A percentile compares a stretch with the other conserved stretches of the same genome.
These are phyloP conservation scores for Ctenopoma multispine DNA, from an alignment of 2,797 vertebrate genomes.

Conservation along the genomic window DNA sequence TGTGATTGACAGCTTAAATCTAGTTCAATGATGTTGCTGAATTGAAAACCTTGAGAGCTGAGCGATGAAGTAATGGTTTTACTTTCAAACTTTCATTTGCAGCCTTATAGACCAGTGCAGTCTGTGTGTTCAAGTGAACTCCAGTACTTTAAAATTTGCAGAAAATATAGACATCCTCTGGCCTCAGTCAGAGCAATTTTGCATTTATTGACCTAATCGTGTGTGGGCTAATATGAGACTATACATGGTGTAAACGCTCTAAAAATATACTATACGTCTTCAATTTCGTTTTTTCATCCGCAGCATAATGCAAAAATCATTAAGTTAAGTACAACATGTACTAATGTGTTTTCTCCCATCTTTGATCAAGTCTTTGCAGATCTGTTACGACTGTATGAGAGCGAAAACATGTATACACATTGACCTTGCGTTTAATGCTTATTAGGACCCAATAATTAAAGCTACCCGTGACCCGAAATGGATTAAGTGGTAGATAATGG, in stretches of 20 bases:
- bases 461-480: too few relatives aligned
- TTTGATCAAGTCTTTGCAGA: too few relatives aligned
- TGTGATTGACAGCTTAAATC: constrained; percentile 26
- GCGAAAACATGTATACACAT: background rate
- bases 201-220: constrained; percentile 10
- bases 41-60: background rate
- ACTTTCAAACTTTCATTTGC: constrained; percentile 37
- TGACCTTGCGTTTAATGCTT: background rate
- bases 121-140: constrained; percentile 15
- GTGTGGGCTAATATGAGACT: background rate
- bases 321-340: too few relatives aligned
- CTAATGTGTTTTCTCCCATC: too few relatives aligned
- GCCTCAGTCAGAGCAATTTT: background rate
- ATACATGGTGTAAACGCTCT: background rate
- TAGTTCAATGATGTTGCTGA: constrained; percentile 5
- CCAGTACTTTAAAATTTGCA: constrained; percentile 9
- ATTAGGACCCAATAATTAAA: background rate
- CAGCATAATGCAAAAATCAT: too few relatives aligned
- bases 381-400: background rate
- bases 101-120: background rate
- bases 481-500: too few relatives aligned
- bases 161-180: background rate
- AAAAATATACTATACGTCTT: background rate
- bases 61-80: constrained; percentile 20
- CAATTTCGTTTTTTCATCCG: background rate